phyloP scores from a whole-genome alignment of 2,113 vertebrate species.

The Orycteropus afer region DNA sequence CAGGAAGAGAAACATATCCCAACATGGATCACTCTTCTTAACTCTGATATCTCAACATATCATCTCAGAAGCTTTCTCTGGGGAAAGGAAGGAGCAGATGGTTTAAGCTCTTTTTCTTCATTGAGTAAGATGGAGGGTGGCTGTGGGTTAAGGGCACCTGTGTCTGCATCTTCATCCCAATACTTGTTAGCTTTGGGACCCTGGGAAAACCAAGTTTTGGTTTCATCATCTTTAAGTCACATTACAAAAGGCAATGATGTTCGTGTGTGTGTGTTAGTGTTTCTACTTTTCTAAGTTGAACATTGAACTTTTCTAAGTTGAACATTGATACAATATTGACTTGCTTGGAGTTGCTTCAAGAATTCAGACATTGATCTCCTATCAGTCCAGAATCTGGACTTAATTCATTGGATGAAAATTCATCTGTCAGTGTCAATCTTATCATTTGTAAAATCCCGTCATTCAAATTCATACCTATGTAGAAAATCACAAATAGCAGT shows the following conservation, averaged over 20 bases:
- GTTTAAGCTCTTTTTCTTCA: too few species aligned
- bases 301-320: not conserved
- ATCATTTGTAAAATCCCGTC: not conserved
- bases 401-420: not conserved
- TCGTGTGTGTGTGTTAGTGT: not conserved
- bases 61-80: not conserved
- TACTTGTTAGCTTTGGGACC: too few species aligned
- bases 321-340: not conserved
- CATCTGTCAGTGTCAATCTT: not conserved
- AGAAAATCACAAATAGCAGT: not conserved
- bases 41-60: not conserved
- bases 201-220: too few species aligned
- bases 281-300: too few species aligned
- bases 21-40: not conserved
- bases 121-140: too few species aligned
- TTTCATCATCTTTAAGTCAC: too few species aligned
- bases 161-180: too few species aligned
- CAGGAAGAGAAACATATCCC: not conserved
- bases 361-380: not conserved
- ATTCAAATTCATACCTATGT: not conserved
- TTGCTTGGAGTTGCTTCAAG: not conserved
- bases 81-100: not conserved
- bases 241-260: not conserved
- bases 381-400: not conserved
- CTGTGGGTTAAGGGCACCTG: too few species aligned